These are phyloP conservation scores for Formica selysi DNA, from an alignment of 1,140 invertebrate species.

Conservation along the genomic window DNA sequence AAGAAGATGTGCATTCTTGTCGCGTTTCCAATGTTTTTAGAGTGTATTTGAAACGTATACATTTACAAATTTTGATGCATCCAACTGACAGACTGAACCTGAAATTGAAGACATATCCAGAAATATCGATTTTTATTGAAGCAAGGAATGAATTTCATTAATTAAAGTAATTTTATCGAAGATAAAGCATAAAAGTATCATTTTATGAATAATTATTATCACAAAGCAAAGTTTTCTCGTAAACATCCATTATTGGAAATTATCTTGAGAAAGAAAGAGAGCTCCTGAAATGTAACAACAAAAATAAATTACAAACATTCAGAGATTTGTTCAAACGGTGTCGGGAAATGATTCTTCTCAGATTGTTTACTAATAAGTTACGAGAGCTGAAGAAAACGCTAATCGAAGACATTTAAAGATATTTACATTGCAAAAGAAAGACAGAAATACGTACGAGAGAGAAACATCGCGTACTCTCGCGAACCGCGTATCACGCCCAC, in stretches of 20 bases:
- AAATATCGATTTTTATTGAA: constrained; percentile 50
- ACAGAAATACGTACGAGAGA: not conserved
- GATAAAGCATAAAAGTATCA: constrained; percentile 32
- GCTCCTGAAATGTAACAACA: not conserved
- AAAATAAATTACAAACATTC: not conserved
- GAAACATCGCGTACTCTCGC: constrained; percentile 4
- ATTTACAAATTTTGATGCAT: constrained; percentile 28
- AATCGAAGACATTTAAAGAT: not conserved
- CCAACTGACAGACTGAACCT: constrained; percentile 41
- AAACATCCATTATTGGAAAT: not conserved
- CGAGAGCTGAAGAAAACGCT: not conserved
- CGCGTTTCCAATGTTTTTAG: not conserved
- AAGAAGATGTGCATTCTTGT: not conserved
- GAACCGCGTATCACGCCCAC: constrained; percentile 51
- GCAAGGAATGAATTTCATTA: constrained; percentile 7
- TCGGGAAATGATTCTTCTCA: not conserved
- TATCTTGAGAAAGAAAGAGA: not conserved
- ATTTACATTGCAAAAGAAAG: not conserved
- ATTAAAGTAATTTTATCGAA: constrained; percentile 21
- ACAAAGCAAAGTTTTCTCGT: not conserved
- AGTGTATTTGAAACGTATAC: not conserved
- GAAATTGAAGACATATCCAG: constrained; percentile 52
- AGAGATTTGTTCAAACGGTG: not conserved
- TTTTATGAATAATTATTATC: constrained; percentile 23
- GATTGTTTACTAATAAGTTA: not conserved